A percentile compares a stretch with the other conserved stretches of the same genome.
Evolutionary conservation across 2,797 vertebrate genomes (phyloP).

Genomic region (Loris lydekkerianus): DNA sequence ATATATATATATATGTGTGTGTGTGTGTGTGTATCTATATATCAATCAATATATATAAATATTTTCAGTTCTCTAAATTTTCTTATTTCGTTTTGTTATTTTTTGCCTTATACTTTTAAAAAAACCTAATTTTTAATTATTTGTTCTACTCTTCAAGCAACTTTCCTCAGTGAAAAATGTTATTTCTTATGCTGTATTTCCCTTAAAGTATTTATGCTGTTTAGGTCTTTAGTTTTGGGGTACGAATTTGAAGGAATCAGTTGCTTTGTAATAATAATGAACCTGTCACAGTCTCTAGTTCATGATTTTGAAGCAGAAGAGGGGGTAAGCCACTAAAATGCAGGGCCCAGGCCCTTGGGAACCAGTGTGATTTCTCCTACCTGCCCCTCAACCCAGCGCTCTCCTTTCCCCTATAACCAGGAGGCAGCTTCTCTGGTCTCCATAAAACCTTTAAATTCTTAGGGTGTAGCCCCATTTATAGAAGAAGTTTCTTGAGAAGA

Average conservation of each 20-base stretch:
- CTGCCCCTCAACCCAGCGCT: background rate
- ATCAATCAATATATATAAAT: background rate
- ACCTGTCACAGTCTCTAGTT: background rate
- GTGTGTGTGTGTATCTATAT: no score
- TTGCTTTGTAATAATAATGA: background rate
- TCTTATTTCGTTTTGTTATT: background rate
- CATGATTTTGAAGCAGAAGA: background rate
- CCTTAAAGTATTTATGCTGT: background rate
- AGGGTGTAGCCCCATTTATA: background rate
- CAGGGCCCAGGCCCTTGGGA: no score
- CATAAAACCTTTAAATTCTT: background rate
- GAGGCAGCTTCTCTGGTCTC: background rate
- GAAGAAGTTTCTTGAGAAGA: background rate
- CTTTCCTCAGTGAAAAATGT: background rate
- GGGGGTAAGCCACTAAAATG: background rate
- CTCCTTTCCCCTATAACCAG: background rate
- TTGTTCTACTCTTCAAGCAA: background rate
- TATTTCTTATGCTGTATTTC: background rate
- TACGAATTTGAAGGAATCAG: background rate
- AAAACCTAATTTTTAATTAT: conserved; percentile 3
- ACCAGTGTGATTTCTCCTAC: background rate
- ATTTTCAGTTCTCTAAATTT: background rate
- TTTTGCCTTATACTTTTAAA: background rate
- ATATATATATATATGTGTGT: no score
- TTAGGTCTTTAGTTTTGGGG: background rate